phyloP scores from a whole-genome alignment of 2,888 invertebrate species.

The Nasonovia ribisnigri region DNA sequence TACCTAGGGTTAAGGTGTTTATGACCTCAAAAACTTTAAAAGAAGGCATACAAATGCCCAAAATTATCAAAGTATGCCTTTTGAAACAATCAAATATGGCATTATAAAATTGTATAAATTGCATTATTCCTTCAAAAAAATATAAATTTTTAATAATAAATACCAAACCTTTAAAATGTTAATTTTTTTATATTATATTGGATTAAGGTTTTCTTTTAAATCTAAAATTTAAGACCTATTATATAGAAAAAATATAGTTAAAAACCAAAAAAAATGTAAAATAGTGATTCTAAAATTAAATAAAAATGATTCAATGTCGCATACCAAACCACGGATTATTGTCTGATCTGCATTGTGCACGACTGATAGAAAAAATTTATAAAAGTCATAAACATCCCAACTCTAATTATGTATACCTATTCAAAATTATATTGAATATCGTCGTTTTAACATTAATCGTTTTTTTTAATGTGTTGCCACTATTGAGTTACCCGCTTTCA shows the following conservation, averaged over 20 bases:
- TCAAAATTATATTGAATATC: not conserved
- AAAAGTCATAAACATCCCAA: not conserved
- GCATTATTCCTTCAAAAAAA: not conserved
- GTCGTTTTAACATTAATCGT: not conserved
- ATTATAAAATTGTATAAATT: not conserved
- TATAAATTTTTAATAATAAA: not conserved
- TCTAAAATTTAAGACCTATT: not conserved
- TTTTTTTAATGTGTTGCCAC: not conserved
- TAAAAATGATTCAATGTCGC: not conserved
- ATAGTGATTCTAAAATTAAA: not conserved
- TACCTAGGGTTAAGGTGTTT: not conserved
- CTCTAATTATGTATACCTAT: not conserved
- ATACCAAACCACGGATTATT: not conserved
- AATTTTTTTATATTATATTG: not conserved
- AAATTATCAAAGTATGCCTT: not conserved
- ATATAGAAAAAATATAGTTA: not conserved
- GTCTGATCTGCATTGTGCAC: not conserved
- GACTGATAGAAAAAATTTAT: not conserved
- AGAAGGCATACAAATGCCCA: not conserved
- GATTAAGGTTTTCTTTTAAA: not conserved
- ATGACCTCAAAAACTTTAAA: not conserved
- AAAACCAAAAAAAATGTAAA: not conserved
- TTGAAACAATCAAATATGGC: not conserved
- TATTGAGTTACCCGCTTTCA: not conserved
- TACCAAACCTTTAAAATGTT: no score